These are phyloP conservation scores for Botrylloides violaceus DNA, from an alignment of 23 tunicate genomes.

Conservation along the genomic window DNA sequence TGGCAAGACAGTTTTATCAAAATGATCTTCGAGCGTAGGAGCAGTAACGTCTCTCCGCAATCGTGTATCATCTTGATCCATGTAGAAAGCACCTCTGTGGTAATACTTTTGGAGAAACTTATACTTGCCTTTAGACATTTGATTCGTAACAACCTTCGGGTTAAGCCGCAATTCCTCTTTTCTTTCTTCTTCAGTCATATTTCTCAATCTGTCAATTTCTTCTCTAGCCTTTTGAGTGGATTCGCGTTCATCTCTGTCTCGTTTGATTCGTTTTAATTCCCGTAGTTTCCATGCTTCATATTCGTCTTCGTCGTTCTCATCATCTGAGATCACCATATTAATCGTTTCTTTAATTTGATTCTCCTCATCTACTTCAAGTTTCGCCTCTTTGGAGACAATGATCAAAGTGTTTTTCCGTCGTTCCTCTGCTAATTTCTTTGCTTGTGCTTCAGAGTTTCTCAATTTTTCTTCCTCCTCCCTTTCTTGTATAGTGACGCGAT, in stretches of 20 bases:
- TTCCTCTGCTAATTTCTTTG: slow-evolving; percentile 53
- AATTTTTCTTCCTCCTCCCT: slow-evolving; percentile 85
- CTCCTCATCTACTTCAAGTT: slow-evolving; percentile 75
- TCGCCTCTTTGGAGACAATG: slow-evolving; percentile 78
- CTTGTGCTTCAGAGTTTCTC: slow-evolving; percentile 41
- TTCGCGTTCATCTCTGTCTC: slow-evolving; percentile 97
- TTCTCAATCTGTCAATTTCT: slow-evolving; percentile 66
- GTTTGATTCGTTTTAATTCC: slow-evolving; percentile 92
- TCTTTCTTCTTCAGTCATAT: slow-evolving; percentile 90
- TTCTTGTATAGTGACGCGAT: slow-evolving; percentile 86
- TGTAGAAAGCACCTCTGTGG: slow-evolving; percentile 98
- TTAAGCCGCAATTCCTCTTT: slow-evolving; percentile 47
- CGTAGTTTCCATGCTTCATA: slow-evolving; percentile 98
- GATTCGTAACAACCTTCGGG: slow-evolving; percentile 74
- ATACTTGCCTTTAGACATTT: slow-evolving; percentile 85
- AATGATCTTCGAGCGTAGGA: slow-evolving; percentile 98
- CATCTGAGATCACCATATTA: slow-evolving; percentile 77
- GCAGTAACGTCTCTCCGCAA: slow-evolving; percentile 55
- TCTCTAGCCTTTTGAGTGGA: slow-evolving; percentile 63
- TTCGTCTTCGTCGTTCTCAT: slow-evolving; percentile 96
- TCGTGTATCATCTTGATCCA: slow-evolving; percentile 81
- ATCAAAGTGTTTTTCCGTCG: slow-evolving; percentile 60
- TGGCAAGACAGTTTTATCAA: slow-evolving; percentile 89
- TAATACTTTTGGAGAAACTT: slow-evolving; percentile 94
- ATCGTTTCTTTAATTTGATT: slow-evolving; percentile 36